Evolutionary conservation across 2,888 invertebrate genomes (phyloP).

Genomic region (Athalia cordata): DNA sequence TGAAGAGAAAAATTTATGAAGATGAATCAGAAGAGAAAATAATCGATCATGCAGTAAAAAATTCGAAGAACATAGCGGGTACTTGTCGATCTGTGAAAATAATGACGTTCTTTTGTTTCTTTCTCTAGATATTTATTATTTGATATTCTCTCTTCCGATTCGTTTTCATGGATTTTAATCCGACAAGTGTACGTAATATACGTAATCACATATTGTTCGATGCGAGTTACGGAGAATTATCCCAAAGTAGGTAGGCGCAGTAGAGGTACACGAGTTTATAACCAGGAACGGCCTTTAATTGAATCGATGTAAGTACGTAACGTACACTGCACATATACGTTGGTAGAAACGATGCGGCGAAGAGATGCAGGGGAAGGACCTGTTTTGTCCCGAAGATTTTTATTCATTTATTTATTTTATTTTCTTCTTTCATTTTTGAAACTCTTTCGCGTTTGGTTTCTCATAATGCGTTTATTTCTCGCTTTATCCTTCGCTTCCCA

Average conservation of each 20-base stretch:
- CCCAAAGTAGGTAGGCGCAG: not conserved
- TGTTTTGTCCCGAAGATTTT: constrained; percentile 5
- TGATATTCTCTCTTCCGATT: no score
- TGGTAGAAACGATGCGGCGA: not conserved
- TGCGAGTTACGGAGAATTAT: not conserved
- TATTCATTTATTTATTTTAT: not conserved
- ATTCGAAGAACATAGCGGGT: no score
- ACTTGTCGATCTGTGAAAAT: no score
- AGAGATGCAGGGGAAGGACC: constrained; percentile 32
- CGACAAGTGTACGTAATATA: not conserved
- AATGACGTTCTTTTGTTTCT: no score
- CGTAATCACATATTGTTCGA: not conserved
- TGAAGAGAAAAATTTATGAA: no score
- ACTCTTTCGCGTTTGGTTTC: not conserved
- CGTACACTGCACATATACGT: not conserved
- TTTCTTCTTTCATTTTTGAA: constrained; percentile 2
- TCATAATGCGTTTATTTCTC: constrained; percentile 7
- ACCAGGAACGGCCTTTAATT: constrained; percentile 14
- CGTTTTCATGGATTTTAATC: no score
- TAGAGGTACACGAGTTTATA: not conserved
- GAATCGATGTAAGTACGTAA: constrained; percentile 17
- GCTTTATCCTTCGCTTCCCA: not conserved
- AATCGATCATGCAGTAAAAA: no score
- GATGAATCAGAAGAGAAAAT: no score
- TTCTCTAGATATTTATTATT: no score